Evolutionary conservation across 2,888 invertebrate species (phyloP), one percentile per base, ranked within the genome.

Genomic region (Tortrix viridana): DNA sequence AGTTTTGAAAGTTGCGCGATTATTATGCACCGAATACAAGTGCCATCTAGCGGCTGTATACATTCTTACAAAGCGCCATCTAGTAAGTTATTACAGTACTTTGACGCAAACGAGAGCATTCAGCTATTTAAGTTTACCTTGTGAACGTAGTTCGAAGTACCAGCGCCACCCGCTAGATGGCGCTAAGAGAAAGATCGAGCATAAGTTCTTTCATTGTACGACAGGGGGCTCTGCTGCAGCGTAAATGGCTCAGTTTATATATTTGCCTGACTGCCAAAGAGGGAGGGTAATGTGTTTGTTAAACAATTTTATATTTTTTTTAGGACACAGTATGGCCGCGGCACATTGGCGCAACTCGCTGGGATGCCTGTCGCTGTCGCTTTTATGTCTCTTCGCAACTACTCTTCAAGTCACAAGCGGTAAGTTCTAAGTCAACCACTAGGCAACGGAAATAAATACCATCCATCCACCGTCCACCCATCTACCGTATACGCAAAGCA

Each of bases 311-410:
- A n/a, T n/a, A n/a, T 66, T 73, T 59, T 70, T 69, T 88, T 18
- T 84, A 96, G 96, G 96, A 95, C 94, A 94, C 95, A 96, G 95
- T 94, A 96, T 96, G 96, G 95, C 95, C 94, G 94, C 95, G 94
- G 94, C 94, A 95, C 94, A 95, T 94, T 94, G 95, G 95, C 95
- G 95, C 95, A 94, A 94, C 94, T 95, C 95, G 95, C 95, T 95
- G 94, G 95, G 94, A 94, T 94, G 94, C 94, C 94, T 95, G 93
- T 94, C 95, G 92, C 94, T 95, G 92, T 94, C 94, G 92, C 94
- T 95, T 88, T 93, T 95, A 92, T 95, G 94, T 91, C 94, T 95
- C 88, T 93, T 95, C 92, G 93, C 94, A 81, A 93, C 95, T 89
- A 95, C 94, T 92, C 94, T 95, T 92, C 95, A 94, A 92, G 94